Percentiles rank a stretch among this genome's conserved stretches.
These are phyloP conservation scores for Sarcophaga caerulescens DNA, from an alignment of 2,888 invertebrate genomes.

Conservation along the genomic window DNA sequence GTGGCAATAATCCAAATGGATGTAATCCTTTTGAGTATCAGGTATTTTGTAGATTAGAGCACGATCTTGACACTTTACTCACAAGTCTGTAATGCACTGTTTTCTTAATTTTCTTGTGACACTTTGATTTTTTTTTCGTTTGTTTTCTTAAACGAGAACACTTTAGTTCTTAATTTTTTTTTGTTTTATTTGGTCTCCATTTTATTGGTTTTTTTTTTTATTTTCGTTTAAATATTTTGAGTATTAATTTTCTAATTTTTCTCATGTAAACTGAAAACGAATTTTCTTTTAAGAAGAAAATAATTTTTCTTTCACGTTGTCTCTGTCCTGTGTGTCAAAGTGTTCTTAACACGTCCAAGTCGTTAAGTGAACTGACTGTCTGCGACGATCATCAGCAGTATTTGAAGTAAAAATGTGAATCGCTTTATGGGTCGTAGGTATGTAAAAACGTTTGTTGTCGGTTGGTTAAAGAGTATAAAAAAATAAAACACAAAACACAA, in stretches of 20 bases:
- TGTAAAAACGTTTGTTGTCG: constrained; percentile 65
- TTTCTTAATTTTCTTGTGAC: constrained; percentile 29
- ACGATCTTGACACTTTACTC: constrained; percentile 47
- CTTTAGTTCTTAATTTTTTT: constrained; percentile 9
- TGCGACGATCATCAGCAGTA: constrained; percentile 80
- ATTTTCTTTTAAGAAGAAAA: constrained; percentile 16
- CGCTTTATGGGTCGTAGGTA: constrained; percentile 68
- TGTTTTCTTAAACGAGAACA: constrained; percentile 10
- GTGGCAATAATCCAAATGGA: too few relatives aligned
- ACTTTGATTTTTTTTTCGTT: neutral
- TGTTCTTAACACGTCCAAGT: constrained; percentile 80
- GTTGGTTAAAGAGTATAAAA: constrained; percentile 64
- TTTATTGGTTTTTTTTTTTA: constrained; percentile 13
- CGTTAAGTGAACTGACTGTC: constrained; percentile 81
- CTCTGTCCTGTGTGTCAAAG: constrained; percentile 6
- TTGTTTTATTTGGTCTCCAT: neutral
- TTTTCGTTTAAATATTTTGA: constrained; percentile 19
- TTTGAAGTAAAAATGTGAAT: constrained; percentile 78
- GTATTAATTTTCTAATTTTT: too few relatives aligned
- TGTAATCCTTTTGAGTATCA: neutral
- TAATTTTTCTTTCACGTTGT: neutral
- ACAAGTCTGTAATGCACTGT: neutral
- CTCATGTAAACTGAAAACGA: neutral
- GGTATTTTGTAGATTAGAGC: neutral
- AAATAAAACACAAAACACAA: constrained; percentile 6